A percentile compares a stretch with the other conserved stretches of the same genome.
phyloP scores from a whole-genome alignment of 2,797 vertebrate genomes.

The Otus scops region DNA sequence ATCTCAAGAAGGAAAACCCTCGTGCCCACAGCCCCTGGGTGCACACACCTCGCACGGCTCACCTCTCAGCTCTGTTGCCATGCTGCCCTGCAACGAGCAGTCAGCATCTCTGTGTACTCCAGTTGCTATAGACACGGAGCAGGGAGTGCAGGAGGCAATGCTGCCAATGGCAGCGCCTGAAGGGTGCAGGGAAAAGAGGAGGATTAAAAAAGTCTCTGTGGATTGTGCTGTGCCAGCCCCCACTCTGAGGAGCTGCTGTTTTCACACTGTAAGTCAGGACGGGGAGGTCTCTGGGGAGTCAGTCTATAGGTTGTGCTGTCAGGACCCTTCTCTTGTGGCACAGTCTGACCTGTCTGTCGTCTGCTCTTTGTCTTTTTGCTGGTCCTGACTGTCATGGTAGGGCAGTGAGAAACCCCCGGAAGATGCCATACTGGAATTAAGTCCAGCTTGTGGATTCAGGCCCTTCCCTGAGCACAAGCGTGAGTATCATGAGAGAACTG shows the following conservation, averaged over 20 bases:
- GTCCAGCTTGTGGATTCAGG: not conserved
- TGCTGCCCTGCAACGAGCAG: accelerated
- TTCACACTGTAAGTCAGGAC: not conserved
- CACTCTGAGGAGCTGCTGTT: not conserved
- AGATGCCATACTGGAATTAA: not conserved
- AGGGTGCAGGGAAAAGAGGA: not conserved
- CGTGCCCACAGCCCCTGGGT: accelerated
- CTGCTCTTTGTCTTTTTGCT: not conserved
- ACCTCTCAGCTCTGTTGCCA: not conserved
- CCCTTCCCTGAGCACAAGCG: not conserved
- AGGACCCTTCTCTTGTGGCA: not conserved
- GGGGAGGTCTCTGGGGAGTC: not conserved
- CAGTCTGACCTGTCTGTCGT: accelerated
- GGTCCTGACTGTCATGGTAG: not conserved
- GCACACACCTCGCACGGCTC: accelerated
- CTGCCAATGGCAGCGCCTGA: accelerated
- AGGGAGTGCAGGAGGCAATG: not conserved
- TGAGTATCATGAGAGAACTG: not conserved
- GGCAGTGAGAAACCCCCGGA: not conserved
- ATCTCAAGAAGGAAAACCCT: not conserved
- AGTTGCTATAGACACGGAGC: not conserved
- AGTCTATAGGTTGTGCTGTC: not conserved
- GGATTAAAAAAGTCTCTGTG: not conserved
- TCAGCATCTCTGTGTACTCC: not conserved
- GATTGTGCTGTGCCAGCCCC: not conserved